A percentile compares a stretch with the other conserved stretches of the same genome.
phyloP scores from a whole-genome alignment of 2,113 vertebrate genomes.

The Amphiprion percula region DNA sequence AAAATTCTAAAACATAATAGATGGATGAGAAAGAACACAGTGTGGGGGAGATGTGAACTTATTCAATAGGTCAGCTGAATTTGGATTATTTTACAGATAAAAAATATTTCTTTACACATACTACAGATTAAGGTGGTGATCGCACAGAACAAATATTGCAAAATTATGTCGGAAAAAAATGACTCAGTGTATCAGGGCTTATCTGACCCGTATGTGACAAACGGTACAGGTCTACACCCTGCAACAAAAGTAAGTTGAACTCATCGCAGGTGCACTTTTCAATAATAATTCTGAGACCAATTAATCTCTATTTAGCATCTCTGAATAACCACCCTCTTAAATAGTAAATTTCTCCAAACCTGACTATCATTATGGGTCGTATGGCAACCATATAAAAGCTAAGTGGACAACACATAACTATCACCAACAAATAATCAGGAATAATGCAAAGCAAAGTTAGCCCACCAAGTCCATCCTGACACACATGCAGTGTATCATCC shows the following conservation, averaged over 20 bases:
- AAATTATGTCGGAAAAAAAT: too few species aligned
- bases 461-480: neutral
- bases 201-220: neutral
- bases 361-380: neutral
- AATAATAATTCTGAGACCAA: neutral
- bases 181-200: neutral
- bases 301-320: neutral
- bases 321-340: neutral
- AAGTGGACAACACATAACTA: neutral
- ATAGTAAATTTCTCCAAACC: neutral
- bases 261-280: neutral
- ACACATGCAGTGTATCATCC: neutral
- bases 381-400: neutral
- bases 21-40: slow-evolving; percentile 18
- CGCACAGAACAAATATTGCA: too few species aligned
- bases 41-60: neutral
- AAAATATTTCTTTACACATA: too few species aligned
- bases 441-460: neutral
- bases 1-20: neutral
- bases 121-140: too few species aligned
- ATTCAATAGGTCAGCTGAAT: neutral
- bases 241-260: neutral
- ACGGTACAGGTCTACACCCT: neutral
- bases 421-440: neutral
- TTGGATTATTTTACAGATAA: too few species aligned